These are phyloP conservation scores for Gobio occitaniae DNA, from an alignment of 2,797 vertebrate species.

Conservation along the genomic window DNA sequence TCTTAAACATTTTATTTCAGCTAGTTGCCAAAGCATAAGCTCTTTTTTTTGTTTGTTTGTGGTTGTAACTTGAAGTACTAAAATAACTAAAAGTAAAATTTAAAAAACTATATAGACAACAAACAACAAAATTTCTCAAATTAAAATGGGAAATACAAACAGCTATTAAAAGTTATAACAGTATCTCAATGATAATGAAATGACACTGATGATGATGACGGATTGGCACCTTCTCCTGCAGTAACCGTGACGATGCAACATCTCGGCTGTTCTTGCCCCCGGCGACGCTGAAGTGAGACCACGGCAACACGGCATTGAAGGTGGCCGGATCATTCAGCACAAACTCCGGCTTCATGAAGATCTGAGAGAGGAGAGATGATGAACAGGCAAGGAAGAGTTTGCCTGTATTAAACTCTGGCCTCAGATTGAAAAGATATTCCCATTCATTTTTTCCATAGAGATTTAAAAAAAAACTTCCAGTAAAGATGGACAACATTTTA, in stretches of 20 bases:
- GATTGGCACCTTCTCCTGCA: conserved; percentile 92
- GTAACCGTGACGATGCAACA: conserved; percentile 91
- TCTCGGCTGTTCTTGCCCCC: conserved; percentile 90
- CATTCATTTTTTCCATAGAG: not conserved
- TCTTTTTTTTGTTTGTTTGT: not conserved
- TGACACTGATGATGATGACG: not conserved
- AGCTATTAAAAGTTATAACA: not conserved
- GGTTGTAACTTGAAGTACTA: not conserved
- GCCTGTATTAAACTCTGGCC: not conserved
- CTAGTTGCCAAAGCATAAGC: not conserved
- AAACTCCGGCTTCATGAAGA: conserved; percentile 98
- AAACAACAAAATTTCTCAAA: not conserved
- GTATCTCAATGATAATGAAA: not conserved
- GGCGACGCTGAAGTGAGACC: conserved; percentile 95
- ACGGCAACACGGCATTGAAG: conserved; percentile 94
- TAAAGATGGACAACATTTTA: not conserved
- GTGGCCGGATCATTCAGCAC: conserved; percentile 93
- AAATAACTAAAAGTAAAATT: not conserved
- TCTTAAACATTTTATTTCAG: not conserved
- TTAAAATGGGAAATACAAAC: not conserved
- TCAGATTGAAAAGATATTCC: not conserved
- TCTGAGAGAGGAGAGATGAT: conserved; percentile 71
- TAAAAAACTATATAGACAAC: not conserved
- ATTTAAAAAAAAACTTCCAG: not conserved
- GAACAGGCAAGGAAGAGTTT: not conserved